Percentiles rank a stretch among this genome's conserved stretches.
These are phyloP conservation scores for Apocheima hispidaria DNA, from an alignment of 2,888 invertebrate genomes.

Conservation along the genomic window DNA sequence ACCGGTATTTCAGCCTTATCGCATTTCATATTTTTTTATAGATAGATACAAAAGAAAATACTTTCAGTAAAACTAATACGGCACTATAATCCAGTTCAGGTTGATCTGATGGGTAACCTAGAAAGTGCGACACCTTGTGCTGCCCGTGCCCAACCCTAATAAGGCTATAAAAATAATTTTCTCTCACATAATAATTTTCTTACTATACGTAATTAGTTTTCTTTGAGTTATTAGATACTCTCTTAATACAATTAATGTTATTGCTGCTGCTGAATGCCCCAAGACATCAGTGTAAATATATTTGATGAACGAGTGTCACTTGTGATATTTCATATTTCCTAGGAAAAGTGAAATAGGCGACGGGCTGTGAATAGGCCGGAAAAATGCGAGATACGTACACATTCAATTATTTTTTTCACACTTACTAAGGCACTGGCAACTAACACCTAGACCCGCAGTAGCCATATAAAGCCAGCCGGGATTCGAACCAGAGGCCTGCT, in stretches of 20 bases:
- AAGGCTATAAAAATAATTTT: slow-evolving; percentile 7
- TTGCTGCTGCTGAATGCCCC: slow-evolving; percentile 10
- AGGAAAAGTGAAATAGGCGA: background rate
- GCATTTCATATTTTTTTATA: too few relatives aligned
- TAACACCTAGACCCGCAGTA: too few relatives aligned
- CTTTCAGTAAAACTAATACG: too few relatives aligned
- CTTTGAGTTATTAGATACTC: slow-evolving; percentile 20
- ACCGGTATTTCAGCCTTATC: too few relatives aligned
- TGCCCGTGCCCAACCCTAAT: background rate
- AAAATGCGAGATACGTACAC: background rate
- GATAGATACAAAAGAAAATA: too few relatives aligned
- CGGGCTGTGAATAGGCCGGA: background rate
- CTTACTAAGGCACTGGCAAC: too few relatives aligned
- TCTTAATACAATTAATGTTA: slow-evolving; percentile 20
- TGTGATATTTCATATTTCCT: background rate
- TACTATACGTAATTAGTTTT: slow-evolving; percentile 10
- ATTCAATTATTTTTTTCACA: too few relatives aligned
- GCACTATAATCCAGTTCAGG: too few relatives aligned
- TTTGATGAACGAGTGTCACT: background rate
- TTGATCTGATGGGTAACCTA: too few relatives aligned
- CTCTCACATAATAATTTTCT: background rate
- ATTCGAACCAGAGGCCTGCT: too few relatives aligned
- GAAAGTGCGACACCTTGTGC: too few relatives aligned
- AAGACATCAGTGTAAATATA: slow-evolving; percentile 2
- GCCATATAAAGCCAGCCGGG: too few relatives aligned